Percentiles rank a stretch among this genome's conserved stretches.
These are phyloP conservation scores for Dipodomys ordii DNA, from an alignment of 2,113 vertebrate genomes.

Conservation along the genomic window DNA sequence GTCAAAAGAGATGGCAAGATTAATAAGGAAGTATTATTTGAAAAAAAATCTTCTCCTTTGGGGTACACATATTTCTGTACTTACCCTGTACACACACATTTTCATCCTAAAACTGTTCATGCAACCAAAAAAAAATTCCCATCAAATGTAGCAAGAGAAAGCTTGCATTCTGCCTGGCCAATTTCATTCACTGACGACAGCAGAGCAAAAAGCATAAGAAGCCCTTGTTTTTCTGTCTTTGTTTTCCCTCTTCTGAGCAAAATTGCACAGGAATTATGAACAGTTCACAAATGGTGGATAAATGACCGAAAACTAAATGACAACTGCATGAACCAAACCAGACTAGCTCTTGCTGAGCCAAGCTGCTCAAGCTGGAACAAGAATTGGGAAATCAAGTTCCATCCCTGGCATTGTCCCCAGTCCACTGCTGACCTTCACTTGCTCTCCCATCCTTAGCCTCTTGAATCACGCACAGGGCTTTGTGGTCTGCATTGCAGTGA, in stretches of 20 bases:
- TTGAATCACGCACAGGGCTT: neutral
- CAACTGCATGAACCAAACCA: conserved; percentile 32
- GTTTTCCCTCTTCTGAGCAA: conserved; percentile 13
- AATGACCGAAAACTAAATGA: conserved; percentile 46
- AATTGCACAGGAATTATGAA: conserved; percentile 55
- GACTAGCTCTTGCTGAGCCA: neutral
- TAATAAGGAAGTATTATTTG: too few relatives aligned
- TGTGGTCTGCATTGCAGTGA: neutral
- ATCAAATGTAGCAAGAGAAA: neutral
- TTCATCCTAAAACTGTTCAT: conserved; percentile 38
- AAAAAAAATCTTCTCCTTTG: too few relatives aligned
- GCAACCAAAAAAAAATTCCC: neutral
- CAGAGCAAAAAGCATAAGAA: neutral
- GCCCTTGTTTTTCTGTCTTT: conserved; percentile 41
- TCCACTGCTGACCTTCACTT: neutral
- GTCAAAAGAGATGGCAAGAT: neutral
- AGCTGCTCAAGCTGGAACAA: conserved; percentile 7
- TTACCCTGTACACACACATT: neutral
- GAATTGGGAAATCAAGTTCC: conserved; percentile 8
- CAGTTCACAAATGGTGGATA: conserved; percentile 35
- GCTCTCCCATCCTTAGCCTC: neutral
- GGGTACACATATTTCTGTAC: neutral
- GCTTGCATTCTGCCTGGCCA: neutral
- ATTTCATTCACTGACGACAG: conserved; percentile 31
- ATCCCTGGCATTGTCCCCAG: neutral